Evolutionary conservation across 2,888 invertebrate genomes (phyloP), one percentile per base, ranked within the genome.

Genomic region (Pilophorus perplexus): DNA sequence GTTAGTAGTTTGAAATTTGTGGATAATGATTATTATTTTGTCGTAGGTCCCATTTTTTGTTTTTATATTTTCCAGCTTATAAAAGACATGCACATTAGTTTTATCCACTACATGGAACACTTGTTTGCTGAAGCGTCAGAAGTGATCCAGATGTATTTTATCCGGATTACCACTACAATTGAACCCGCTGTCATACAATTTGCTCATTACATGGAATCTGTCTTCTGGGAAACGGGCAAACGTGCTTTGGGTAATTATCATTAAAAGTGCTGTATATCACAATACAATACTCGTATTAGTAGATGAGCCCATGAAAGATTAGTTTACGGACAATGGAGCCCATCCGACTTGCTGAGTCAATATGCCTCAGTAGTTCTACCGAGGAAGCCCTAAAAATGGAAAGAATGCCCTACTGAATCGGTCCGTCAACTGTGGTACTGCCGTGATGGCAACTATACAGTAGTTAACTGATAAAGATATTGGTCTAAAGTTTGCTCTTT

Each of bases 131-230:
- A 86, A 73, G 82, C 87, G 4, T 84, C 85, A 2, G 77, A 78
- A 1, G 80, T 86, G 62, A 73, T 89, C 0, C 78, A 84, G 0
- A 82, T 83, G 52, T 88, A 90, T 74, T 90, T 89, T 89, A 83
- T 86, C 67, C 84, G 83, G 68, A 79, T 87, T 1, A 76, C 91
- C 0, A 85, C 86, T 69, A 83, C 85, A 2, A 82, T 91, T 23
- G 90, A 91, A 73, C 91, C 91, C 2, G 79, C 88, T 68, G 86
- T 90, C 72, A 85, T 91, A 69, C 86, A 86, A 71, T 80, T 90
- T 16, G 74, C 88, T 48, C 89, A 90, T 74, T 89, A 89, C 72
- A 77, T 88, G 0, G 91, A 92, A 74, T 83, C 85, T 0, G 84
- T 87, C 2, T 80, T 83, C 0, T 89, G 89, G 82, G 84, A 86